Evolutionary conservation across 1,140 invertebrate species (phyloP).

Genomic region (Drosophila ercepeae): DNA sequence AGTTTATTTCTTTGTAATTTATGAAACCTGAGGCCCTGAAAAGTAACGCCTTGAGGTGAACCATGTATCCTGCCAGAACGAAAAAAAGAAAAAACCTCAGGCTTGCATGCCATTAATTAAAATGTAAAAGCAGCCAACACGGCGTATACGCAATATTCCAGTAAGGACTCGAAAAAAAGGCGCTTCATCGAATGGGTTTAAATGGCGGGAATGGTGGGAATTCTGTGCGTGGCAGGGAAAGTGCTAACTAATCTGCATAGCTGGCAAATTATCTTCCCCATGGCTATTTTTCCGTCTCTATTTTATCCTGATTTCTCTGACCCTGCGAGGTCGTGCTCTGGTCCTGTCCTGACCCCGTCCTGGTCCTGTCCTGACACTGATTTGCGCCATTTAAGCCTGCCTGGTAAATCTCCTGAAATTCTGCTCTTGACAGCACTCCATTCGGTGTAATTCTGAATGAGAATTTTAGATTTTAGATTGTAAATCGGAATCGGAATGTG

Average conservation of each 20-base stretch:
- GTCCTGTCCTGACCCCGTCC: not conserved
- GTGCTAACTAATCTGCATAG: slow-evolving; percentile 1
- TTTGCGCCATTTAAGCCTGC: slow-evolving; percentile 2
- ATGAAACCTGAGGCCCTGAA: not conserved
- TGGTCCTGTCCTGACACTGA: not conserved
- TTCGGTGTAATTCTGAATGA: not conserved
- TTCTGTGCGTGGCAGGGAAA: too few relatives aligned
- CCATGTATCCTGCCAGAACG: too few relatives aligned
- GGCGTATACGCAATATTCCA: not conserved
- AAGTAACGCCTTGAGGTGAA: not conserved
- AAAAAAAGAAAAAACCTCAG: not conserved
- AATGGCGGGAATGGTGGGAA: too few relatives aligned
- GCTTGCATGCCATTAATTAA: not conserved
- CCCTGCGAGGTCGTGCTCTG: too few relatives aligned
- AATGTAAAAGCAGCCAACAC: not conserved
- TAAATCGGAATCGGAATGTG: not conserved
- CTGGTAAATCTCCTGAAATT: slow-evolving; percentile 5
- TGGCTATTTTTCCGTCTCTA: not conserved
- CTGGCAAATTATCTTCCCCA: not conserved
- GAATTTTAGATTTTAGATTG: not conserved
- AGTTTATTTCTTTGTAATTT: not conserved
- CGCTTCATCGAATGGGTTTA: not conserved
- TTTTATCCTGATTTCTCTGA: too few relatives aligned
- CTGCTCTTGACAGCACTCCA: slow-evolving; percentile 25
- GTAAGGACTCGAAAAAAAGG: not conserved